These are phyloP conservation scores for Caenorhabditis doughertyi DNA, from an alignment of 2,888 invertebrate species.

Conservation along the genomic window DNA sequence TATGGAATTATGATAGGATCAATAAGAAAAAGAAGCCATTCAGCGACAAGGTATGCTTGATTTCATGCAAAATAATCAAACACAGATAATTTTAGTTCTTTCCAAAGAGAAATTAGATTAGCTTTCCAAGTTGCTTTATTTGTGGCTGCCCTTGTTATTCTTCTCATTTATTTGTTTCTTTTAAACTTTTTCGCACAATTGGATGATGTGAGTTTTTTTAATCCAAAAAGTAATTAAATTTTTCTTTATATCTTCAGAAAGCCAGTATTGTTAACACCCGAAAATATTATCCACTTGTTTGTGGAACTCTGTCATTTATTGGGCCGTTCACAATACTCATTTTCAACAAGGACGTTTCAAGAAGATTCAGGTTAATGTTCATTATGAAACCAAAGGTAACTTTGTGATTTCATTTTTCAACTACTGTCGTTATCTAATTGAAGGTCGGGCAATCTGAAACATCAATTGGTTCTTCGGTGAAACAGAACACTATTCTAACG, in stretches of 20 bases:
- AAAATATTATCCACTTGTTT: constrained; percentile 7
- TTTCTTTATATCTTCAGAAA: background rate
- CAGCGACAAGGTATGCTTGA: background rate
- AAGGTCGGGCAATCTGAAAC: background rate
- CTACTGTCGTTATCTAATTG: no score
- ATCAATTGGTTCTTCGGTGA: background rate
- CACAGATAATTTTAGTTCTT: background rate
- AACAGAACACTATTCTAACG: background rate
- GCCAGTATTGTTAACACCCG: background rate
- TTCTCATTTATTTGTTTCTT: constrained; percentile 1
- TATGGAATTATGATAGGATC: background rate
- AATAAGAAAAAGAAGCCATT: background rate
- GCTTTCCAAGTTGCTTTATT: background rate
- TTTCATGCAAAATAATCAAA: background rate
- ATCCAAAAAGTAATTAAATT: background rate
- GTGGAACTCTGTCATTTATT: constrained; percentile 15
- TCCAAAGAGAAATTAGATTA: background rate
- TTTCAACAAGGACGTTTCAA: constrained; percentile 6
- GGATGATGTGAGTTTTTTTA: background rate
- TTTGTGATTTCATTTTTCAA: background rate
- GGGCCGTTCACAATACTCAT: constrained; percentile 2
- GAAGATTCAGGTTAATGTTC: background rate
- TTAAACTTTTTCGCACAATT: background rate
- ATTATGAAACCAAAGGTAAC: background rate
- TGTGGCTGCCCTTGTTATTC: background rate